A percentile compares a stretch with the other conserved stretches of the same genome.
phyloP scores from a whole-genome alignment of 64 coral and sea anemone species.

The Montipora foliosa region DNA sequence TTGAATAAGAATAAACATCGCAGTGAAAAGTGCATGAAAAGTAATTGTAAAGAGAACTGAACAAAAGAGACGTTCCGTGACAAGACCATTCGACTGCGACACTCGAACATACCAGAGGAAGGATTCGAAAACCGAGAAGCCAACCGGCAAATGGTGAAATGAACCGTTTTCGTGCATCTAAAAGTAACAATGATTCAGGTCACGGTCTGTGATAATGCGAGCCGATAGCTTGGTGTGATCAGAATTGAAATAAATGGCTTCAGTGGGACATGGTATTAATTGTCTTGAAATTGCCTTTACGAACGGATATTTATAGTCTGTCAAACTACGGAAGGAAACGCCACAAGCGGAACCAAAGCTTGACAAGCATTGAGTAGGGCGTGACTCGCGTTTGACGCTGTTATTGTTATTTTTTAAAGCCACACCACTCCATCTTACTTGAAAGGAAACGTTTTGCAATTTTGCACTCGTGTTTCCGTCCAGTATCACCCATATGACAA shows the following conservation, averaged over 20 bases:
- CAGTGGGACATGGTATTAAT: too few relatives aligned
- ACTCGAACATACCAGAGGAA: too few relatives aligned
- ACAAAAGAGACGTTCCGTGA: too few relatives aligned
- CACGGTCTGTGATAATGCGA: neutral
- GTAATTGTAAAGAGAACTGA: too few relatives aligned
- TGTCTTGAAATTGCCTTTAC: neutral
- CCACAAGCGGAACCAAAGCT: neutral
- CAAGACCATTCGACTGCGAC: too few relatives aligned
- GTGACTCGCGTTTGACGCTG: neutral
- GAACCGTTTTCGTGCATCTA: neutral
- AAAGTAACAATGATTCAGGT: neutral
- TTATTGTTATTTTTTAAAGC: neutral
- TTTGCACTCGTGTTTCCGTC: neutral
- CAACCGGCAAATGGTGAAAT: too few relatives aligned
- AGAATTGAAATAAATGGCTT: neutral
- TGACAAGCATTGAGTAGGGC: neutral
- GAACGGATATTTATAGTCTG: neutral
- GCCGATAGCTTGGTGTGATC: neutral
- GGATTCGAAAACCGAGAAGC: too few relatives aligned
- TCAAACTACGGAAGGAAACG: neutral
- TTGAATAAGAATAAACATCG: too few relatives aligned
- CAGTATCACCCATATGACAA: neutral
- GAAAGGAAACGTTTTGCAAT: neutral
- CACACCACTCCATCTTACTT: neutral
- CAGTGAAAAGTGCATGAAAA: too few relatives aligned